phyloP scores from a whole-genome alignment of 2,888 invertebrate genomes.

The Dryomyza anilis region DNA sequence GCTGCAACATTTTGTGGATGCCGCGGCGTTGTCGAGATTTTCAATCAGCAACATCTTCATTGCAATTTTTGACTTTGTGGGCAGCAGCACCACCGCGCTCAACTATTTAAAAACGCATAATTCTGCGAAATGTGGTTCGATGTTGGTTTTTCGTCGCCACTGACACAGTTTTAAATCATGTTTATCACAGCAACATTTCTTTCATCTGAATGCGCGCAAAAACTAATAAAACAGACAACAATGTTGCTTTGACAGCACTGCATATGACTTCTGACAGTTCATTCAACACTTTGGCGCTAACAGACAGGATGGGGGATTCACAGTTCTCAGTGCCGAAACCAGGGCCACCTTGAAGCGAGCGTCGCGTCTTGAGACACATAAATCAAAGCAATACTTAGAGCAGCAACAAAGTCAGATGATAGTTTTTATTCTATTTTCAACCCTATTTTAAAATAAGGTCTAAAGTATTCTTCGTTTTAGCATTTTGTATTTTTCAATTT shows the following conservation, averaged over 20 bases:
- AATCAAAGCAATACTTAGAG: too few species aligned
- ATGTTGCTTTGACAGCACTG: constrained; percentile 42
- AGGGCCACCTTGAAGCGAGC: not conserved
- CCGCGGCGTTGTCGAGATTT: too few species aligned
- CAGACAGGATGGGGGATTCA: too few species aligned
- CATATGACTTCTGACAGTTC: constrained; percentile 39
- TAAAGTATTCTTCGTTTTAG: too few species aligned
- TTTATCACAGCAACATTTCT: constrained; percentile 25
- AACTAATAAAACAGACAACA: constrained; percentile 37
- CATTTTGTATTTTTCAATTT: too few species aligned
- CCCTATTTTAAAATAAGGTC: too few species aligned
- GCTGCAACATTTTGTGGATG: constrained; percentile 29
- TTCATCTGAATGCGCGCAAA: constrained; percentile 20
- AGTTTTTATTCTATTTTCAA: too few species aligned
- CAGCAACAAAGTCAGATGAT: too few species aligned
- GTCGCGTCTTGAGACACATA: not conserved
- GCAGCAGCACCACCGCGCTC: too few species aligned
- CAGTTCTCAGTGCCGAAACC: too few species aligned
- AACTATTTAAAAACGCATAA: constrained; percentile 38
- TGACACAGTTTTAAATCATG: constrained; percentile 53
- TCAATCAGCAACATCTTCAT: constrained; percentile 17
- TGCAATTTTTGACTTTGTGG: not conserved
- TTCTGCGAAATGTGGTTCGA: constrained; percentile 35
- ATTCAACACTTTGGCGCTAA: constrained; percentile 36
- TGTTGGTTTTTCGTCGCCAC: constrained; percentile 30